These are phyloP conservation scores for Margaritifera margaritifera DNA, from an alignment of 2,888 invertebrate genomes.

Conservation along the genomic window DNA sequence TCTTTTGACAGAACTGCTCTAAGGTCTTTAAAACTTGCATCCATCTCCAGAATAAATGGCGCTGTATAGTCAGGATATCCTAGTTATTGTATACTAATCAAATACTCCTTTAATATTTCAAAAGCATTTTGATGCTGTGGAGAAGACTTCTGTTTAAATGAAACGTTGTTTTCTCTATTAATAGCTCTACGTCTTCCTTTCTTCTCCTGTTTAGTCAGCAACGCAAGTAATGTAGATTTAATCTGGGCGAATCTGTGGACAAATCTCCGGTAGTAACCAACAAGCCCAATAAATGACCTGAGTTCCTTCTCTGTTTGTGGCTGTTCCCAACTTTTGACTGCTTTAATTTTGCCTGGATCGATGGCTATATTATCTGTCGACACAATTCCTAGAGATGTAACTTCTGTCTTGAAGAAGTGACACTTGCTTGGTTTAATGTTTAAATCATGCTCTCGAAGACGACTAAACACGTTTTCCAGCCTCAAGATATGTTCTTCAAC, in stretches of 20 bases:
- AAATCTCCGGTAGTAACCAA: no score
- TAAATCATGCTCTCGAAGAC: no score
- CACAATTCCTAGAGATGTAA: no score
- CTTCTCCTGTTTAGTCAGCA: not conserved
- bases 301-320: constrained; percentile 15
- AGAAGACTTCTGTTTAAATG: constrained; percentile 5
- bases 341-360: no score
- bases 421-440: no score
- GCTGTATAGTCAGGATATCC: constrained; percentile 35
- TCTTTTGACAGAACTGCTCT: constrained; percentile 32
- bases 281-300: constrained; percentile 21
- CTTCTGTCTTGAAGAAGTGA: no score
- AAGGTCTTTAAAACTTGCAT: constrained; percentile 22
- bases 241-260: constrained; percentile 25
- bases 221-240: constrained; percentile 18
- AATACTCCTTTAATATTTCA: constrained; percentile 17
- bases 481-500: no score
- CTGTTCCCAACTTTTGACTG: no score
- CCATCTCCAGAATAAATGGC: constrained; percentile 25
- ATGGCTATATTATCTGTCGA: no score
- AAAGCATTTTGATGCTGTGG: constrained; percentile 16
- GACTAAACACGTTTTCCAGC: no score
- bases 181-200: no score
- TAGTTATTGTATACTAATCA: constrained; percentile 20
- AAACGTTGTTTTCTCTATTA: no score